Evolutionary conservation across 2,888 invertebrate species (phyloP).

Genomic region (Apodemia hepburni): DNA sequence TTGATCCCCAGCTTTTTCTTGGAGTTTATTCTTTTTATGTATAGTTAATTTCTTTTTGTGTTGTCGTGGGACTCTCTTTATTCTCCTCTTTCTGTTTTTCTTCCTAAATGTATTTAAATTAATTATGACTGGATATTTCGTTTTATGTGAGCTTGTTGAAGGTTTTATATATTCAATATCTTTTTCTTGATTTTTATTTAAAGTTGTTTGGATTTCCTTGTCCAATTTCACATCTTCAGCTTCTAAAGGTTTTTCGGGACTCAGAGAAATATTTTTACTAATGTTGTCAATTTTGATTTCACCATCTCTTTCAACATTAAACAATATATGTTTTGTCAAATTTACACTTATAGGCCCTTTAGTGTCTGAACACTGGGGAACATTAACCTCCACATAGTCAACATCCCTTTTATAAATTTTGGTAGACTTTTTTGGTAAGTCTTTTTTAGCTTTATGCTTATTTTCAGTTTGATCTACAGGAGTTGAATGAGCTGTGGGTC

Average conservation of each 20-base stretch:
- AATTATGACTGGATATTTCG: slow-evolving; percentile 55
- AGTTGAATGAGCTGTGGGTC: slow-evolving; percentile 78
- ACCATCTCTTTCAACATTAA: slow-evolving; percentile 67
- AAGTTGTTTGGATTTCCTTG: slow-evolving; percentile 64
- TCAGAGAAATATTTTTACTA: slow-evolving; percentile 46
- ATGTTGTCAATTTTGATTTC: slow-evolving; percentile 50
- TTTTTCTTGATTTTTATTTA: slow-evolving; percentile 41
- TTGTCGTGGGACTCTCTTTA: slow-evolving; percentile 42
- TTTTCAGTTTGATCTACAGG: slow-evolving; percentile 56
- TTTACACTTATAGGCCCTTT: slow-evolving; percentile 62
- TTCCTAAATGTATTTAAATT: slow-evolving; percentile 58
- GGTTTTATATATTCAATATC: slow-evolving; percentile 9
- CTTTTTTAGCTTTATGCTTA: slow-evolving; percentile 52
- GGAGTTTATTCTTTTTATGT: slow-evolving; percentile 42
- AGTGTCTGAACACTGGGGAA: slow-evolving; percentile 46
- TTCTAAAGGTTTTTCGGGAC: slow-evolving; percentile 39
- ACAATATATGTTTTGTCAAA: slow-evolving; percentile 69
- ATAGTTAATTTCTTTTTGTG: slow-evolving; percentile 37
- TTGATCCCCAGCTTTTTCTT: slow-evolving; percentile 57
- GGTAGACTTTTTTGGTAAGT: slow-evolving; percentile 51
- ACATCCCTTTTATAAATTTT: slow-evolving; percentile 61
- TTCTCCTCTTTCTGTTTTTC: slow-evolving; percentile 47
- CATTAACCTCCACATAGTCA: slow-evolving; percentile 59
- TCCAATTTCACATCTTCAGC: slow-evolving; percentile 43
- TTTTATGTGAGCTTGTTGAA: slow-evolving; percentile 29